Evolutionary conservation across 2,113 vertebrate genomes (phyloP), one percentile per base, ranked within the genome.

Genomic region (Tragelaphus imberbis): DNA sequence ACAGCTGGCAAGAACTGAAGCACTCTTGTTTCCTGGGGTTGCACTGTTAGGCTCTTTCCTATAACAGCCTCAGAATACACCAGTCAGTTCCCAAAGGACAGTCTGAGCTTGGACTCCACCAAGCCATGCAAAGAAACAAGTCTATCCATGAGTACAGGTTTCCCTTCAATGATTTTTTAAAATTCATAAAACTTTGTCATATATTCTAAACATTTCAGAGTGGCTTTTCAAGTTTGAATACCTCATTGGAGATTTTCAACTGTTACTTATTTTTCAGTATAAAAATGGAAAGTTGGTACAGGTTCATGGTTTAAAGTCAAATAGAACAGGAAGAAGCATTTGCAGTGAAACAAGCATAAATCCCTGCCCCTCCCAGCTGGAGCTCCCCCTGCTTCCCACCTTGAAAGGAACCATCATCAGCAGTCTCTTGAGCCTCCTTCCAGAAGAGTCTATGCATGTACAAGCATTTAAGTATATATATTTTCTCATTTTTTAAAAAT

Each of bases 261-360:
- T 40, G 75, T 30, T 51, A 36, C 59, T 84, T 75, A 56, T 61
- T 44, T 75, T 84, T 84, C 49, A 51, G 36, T 15, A 55, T 19
- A 9, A 33, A 59, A n/a, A 49, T 2, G 47, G 51, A 25, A 61
- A n/a, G 49, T 12, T 9, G 56, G 30, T 19, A 5, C 16, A 1
- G 56, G 55, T 33, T 91, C 55, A 2, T 2, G 30, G 58, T 36
- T 47, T 28, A 4, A 86, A 71, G 58, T 58, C 30, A 19, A 47
- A 59, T 3, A 19, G 21, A 17, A 85, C 8, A 33, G 56, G 3
- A 49, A 25, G 53, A 25, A 82, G 71, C 23, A 10, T 0, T 7
- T 40, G 91, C 0, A 0, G 7, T 15, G 36, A 19, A 2, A 17
- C 0, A 25, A 2, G 16, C 0, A 0, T 7, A 0, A 90, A 30